A percentile compares a stretch with the other conserved stretches of the same genome.
phyloP scores from a whole-genome alignment of 2,113 vertebrate genomes.

The Hemicordylus capensis region DNA sequence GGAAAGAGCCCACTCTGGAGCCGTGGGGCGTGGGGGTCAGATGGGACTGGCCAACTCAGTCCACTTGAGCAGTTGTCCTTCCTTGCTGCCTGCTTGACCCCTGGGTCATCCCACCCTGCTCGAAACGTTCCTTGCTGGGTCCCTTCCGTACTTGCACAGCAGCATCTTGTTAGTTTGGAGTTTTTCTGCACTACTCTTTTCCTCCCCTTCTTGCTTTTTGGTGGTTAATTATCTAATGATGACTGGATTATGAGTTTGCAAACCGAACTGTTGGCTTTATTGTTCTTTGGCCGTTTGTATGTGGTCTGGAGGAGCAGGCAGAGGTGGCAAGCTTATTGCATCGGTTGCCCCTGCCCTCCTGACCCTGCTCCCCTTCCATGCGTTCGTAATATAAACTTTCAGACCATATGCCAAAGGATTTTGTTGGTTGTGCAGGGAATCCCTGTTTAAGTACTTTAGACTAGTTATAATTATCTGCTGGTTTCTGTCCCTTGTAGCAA shows the following conservation, averaged over 20 bases:
- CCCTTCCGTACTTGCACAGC: neutral
- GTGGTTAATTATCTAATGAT: neutral
- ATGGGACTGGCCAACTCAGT: no score
- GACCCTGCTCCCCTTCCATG: no score
- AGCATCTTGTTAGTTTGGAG: neutral
- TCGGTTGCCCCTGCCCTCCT: no score
- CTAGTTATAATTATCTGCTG: neutral
- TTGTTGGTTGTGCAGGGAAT: neutral
- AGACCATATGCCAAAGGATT: no score
- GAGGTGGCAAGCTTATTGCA: no score
- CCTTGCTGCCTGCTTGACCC: neutral
- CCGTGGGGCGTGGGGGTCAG: neutral
- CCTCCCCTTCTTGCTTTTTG: neutral
- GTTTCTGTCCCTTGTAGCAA: slow-evolving; percentile 77
- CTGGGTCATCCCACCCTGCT: neutral
- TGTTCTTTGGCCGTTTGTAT: neutral
- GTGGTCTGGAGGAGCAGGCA: neutral
- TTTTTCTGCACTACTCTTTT: neutral
- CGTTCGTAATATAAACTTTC: no score
- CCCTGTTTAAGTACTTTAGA: neutral
- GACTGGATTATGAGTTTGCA: neutral
- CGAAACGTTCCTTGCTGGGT: neutral
- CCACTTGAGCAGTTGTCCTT: neutral
- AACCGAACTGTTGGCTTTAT: neutral
- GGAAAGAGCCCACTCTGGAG: neutral